Evolutionary conservation across 2,888 invertebrate genomes (phyloP).

Genomic region (Hirtodrosophila histrioides): DNA sequence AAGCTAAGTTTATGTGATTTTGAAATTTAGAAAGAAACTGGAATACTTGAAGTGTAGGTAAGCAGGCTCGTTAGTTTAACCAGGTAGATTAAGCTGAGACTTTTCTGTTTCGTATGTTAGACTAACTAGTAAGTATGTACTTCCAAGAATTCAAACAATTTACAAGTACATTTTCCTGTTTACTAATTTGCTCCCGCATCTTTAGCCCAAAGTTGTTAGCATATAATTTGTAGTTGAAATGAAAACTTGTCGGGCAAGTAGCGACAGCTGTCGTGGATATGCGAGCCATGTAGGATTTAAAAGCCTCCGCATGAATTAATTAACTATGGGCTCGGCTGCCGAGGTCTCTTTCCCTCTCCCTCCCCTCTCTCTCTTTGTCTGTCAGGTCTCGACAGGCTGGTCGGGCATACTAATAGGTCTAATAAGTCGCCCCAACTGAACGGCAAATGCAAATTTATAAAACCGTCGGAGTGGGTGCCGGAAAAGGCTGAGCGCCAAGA

Average conservation of each 20-base stretch:
- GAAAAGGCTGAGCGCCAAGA: constrained; percentile 16
- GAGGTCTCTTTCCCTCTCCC: too few species aligned
- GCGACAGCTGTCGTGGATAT: constrained; percentile 41
- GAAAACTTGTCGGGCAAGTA: constrained; percentile 37
- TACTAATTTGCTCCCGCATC: too few species aligned
- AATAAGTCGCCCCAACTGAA: constrained; percentile 34
- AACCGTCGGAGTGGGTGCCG: constrained; percentile 25
- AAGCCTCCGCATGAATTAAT: constrained; percentile 62
- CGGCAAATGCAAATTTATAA: constrained; percentile 41
- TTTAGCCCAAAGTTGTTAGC: background rate
- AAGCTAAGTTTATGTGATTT: too few species aligned
- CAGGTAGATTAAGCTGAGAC: too few species aligned
- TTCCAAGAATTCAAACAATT: too few species aligned
- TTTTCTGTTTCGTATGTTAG: too few species aligned
- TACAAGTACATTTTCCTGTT: too few species aligned
- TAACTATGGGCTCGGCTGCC: constrained; percentile 45
- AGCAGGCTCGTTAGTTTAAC: too few species aligned
- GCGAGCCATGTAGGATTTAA: constrained; percentile 52
- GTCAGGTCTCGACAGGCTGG: constrained; percentile 38
- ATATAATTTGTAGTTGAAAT: constrained; percentile 16
- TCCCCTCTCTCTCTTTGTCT: constrained; percentile 1
- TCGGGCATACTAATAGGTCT: constrained; percentile 66
- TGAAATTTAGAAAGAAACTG: too few species aligned
- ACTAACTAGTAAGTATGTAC: too few species aligned
- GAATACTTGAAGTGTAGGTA: too few species aligned